Base-by-base conservation (phyloP, 2,888 invertebrate species). In the Callosobruchus maculatus region DNA sequence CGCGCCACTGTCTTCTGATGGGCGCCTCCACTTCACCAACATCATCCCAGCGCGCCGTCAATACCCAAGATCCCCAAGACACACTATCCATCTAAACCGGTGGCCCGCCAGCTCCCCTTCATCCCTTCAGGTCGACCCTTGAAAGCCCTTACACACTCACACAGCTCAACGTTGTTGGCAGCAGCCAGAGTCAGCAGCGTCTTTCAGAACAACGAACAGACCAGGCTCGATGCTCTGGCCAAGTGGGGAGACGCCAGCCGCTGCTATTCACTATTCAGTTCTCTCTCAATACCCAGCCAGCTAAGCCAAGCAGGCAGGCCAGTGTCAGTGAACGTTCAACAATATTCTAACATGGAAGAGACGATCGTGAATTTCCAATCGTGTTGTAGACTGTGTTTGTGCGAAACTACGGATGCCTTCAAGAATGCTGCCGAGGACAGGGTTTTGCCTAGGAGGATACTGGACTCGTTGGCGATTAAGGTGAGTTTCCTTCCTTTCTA, bases 401-500 rank as follows among this genome's bases (percentile, higher is more conserved):
- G 81, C 72, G 84, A 87, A 70, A 83, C 86, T 70, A 80, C 79
- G 76, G 84, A 84, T 74, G 76, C 81, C 77, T 81, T 86, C 78
- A 84, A 83, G 78, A 83, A 85, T 74, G 74, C 76, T 20, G 74
- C 80, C 71, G 81, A 80, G 73, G 81, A 83, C 75, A 78, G 79
- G 68, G 86, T 89, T 84, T 88, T 93, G 82, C 90, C 89, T 77
- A 89, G 89, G 79, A 92, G 91, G 89, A 93, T 93, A 85, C 89
- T 89, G 84, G 89, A 89, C 83, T 91, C 90, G 83, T 88, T 93
- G 80, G 89, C 91, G 75, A 90, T 93, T 78, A 90, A 93, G 91
- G 93, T 93, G 88, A 85, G 90, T 88, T 69, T 80, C 82, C 76
- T 74, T 67, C 72, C 74, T 73, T 73, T 72, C 73, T 71, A 75